phyloP scores from a whole-genome alignment of 2,797 vertebrate species.

The Euthynnus affinis region DNA sequence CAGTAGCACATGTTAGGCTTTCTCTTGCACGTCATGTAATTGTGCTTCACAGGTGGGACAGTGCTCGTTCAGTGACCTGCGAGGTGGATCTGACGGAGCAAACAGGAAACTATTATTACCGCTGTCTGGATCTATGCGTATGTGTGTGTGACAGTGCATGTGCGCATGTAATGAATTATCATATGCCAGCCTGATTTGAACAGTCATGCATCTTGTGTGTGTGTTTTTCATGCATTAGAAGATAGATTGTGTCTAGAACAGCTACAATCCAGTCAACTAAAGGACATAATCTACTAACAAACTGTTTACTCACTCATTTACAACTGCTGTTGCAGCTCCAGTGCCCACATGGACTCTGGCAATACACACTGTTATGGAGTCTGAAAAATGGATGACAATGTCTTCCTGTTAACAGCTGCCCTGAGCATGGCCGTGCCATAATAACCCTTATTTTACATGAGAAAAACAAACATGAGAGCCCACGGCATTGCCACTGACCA shows the following conservation, averaged over 20 bases:
- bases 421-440: conserved; percentile 17
- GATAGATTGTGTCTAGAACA: neutral
- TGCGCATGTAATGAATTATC: conserved; percentile 47
- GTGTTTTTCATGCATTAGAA: conserved; percentile 30
- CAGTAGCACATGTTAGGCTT: conserved; percentile 31
- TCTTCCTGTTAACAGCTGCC: conserved; percentile 19
- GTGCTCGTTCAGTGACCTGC: conserved; percentile 47
- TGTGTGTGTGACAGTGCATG: conserved; percentile 25
- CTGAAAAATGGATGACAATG: conserved; percentile 23
- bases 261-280: neutral
- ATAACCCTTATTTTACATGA: conserved; percentile 18
- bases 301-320: neutral
- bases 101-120: conserved; percentile 37
- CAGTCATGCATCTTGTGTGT: conserved; percentile 25
- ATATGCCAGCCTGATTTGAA: conserved; percentile 41
- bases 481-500: conserved; percentile 17
- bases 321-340: conserved; percentile 1
- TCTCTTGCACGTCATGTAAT: conserved; percentile 48
- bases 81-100: conserved; percentile 34
- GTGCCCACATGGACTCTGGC: conserved; percentile 31
- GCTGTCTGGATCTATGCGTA: conserved; percentile 32
- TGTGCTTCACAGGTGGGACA: conserved; percentile 59
- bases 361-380: conserved; percentile 30
- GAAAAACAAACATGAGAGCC: conserved; percentile 58
- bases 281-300: neutral